phyloP scores from a whole-genome alignment of 2,888 invertebrate species.

The Alviniconcha strummeri region DNA sequence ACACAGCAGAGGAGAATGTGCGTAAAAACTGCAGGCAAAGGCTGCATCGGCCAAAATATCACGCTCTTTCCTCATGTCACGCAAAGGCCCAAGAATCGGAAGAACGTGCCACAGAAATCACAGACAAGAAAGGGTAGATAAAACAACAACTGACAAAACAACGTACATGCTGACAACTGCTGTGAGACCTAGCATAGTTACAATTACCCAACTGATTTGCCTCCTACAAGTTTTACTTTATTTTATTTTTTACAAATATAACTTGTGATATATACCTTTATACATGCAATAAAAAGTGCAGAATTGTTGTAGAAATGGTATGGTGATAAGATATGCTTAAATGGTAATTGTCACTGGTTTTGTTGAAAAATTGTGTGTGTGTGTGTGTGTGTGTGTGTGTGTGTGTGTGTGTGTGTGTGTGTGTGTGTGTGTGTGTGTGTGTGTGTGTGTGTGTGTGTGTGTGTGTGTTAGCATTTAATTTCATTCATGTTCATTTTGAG shows the following conservation, averaged over 20 bases:
- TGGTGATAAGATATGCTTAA: neutral
- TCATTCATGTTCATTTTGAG: too few species aligned
- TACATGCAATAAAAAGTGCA: neutral
- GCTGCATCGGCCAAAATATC: too few species aligned
- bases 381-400: neutral
- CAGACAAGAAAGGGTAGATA: too few species aligned
- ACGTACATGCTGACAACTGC: too few species aligned
- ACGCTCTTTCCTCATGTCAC: too few species aligned
- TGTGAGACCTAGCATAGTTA: too few species aligned
- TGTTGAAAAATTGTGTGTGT: neutral
- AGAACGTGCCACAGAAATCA: too few species aligned
- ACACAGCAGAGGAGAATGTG: too few species aligned
- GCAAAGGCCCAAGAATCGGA: too few species aligned
- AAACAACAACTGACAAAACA: too few species aligned
- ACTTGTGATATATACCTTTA: neutral
- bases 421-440: neutral
- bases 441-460: neutral
- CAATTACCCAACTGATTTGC: too few species aligned
- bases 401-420: neutral
- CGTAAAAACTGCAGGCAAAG: too few species aligned
- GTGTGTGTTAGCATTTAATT: neutral
- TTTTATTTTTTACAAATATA: neutral
- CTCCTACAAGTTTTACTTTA: neutral
- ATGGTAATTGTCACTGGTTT: neutral
- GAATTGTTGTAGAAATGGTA: neutral